phyloP scores from a whole-genome alignment of 1,140 invertebrate genomes.

The Galleria mellonella region DNA sequence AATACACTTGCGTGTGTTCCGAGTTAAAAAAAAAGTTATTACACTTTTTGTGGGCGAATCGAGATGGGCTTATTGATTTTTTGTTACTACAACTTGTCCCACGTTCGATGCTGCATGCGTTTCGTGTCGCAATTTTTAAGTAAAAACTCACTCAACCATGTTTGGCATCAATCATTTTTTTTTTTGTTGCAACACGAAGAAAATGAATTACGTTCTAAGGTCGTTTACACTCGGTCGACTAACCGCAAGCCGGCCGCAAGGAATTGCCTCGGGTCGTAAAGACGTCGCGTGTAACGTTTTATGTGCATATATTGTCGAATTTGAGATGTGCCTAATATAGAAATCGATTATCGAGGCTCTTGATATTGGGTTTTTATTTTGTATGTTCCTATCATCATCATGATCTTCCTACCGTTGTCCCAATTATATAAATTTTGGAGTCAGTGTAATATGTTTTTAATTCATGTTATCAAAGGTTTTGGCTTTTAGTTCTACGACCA shows the following conservation, averaged over 20 bases:
- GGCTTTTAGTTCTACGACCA: too few species aligned
- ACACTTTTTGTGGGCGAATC: slow-evolving; percentile 25
- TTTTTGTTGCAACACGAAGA: slow-evolving; percentile 33
- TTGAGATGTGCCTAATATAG: too few species aligned
- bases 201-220: slow-evolving; percentile 54
- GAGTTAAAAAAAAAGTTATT: slow-evolving; percentile 14
- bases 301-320: too few species aligned
- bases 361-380: too few species aligned
- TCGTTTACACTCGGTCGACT: slow-evolving; percentile 34
- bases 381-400: too few species aligned
- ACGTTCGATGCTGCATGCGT: slow-evolving; percentile 33
- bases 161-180: slow-evolving; percentile 65
- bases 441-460: too few species aligned
- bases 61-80: slow-evolving; percentile 16
- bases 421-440: too few species aligned
- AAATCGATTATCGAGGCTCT: too few species aligned
- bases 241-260: slow-evolving; percentile 16
- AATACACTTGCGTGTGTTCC: background rate
- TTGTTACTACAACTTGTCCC: slow-evolving; percentile 2
- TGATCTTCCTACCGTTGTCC: too few species aligned
- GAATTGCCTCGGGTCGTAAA: too few species aligned
- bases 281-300: too few species aligned
- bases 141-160: slow-evolving; percentile 32
- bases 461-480: too few species aligned
- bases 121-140: slow-evolving; percentile 35